Evolutionary conservation across 2,113 vertebrate species (phyloP).

Genomic region (Tauraco erythrolophus): DNA sequence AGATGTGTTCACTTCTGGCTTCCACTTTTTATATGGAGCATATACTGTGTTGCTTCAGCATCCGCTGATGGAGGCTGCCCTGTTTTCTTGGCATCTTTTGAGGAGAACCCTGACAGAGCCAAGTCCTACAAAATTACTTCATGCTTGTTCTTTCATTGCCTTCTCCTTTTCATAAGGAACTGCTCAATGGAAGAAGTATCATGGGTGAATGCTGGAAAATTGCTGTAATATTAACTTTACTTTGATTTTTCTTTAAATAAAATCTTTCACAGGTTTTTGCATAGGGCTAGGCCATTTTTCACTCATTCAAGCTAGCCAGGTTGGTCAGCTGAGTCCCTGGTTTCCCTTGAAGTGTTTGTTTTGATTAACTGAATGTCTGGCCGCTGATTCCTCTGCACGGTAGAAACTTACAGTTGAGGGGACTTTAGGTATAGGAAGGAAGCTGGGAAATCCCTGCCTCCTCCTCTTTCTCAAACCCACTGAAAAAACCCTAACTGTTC

Average conservation of each 20-base stretch:
- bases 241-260: neutral
- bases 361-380: conserved; percentile 1
- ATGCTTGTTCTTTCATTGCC: neutral
- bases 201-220: neutral
- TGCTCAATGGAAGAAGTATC: neutral
- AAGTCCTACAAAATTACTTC: neutral
- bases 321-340: neutral
- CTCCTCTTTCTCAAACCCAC: neutral
- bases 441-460: conserved; percentile 2
- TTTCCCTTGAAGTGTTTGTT: conserved; percentile 35
- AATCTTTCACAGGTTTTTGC: neutral
- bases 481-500: neutral
- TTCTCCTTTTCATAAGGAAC: neutral
- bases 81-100: neutral
- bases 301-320: neutral
- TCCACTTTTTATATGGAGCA: neutral
- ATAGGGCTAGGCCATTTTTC: neutral
- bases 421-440: neutral
- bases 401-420: neutral
- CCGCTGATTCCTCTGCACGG: neutral
- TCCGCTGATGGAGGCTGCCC: neutral
- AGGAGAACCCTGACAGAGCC: neutral
- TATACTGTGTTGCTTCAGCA: neutral
- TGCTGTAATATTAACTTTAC: neutral
- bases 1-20: neutral